Evolutionary conservation across 2,888 invertebrate species (phyloP).

Genomic region (Dascillus cervinus): DNA sequence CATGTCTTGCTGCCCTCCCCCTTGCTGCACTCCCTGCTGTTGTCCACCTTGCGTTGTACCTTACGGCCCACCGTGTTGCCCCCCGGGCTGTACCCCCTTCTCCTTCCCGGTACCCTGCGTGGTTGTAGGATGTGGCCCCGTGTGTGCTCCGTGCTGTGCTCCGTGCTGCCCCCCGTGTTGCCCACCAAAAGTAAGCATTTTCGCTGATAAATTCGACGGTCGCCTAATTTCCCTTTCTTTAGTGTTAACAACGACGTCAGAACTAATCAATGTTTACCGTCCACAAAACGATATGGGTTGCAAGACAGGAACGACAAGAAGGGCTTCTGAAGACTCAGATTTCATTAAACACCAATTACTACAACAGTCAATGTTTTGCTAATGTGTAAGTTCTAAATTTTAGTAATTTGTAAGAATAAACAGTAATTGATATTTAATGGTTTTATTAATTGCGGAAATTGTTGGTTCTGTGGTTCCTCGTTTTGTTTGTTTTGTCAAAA

Average conservation of each 20-base stretch:
- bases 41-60: constrained; percentile 13
- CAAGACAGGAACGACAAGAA: constrained; percentile 11
- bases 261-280: background rate
- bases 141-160: constrained; percentile 14
- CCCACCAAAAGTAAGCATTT: constrained; percentile 2
- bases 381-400: too few relatives aligned
- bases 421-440: background rate
- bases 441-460: background rate
- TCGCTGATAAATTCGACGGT: too few relatives aligned
- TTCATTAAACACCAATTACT: background rate
- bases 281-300: constrained; percentile 7
- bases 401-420: background rate
- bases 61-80: constrained; percentile 15
- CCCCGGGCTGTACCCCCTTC: constrained; percentile 15
- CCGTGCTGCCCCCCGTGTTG: constrained; percentile 10
- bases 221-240: too few relatives aligned
- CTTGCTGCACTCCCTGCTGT: constrained; percentile 15
- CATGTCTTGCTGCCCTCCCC: constrained; percentile 20
- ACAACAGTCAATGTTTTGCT: background rate
- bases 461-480: too few relatives aligned
- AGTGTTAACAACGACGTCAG: background rate
- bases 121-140: constrained; percentile 15
- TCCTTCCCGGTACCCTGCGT: background rate
- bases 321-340: constrained; percentile 7
- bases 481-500: too few relatives aligned